Percentiles rank a stretch among this genome's conserved stretches.
phyloP scores from a whole-genome alignment of 2,797 vertebrate genomes.

The Scarus forsteni region DNA sequence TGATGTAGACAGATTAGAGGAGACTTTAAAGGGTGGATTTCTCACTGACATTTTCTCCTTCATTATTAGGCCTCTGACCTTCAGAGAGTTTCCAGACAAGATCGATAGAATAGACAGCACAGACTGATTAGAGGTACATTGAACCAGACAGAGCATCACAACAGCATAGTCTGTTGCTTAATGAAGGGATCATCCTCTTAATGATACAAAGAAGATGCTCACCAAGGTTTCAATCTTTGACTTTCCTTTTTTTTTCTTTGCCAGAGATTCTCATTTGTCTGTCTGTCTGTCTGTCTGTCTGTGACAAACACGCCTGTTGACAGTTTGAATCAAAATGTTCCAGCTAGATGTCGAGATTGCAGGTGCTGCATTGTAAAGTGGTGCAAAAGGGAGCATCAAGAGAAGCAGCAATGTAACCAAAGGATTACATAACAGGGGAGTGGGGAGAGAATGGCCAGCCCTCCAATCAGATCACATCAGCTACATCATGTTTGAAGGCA shows the following conservation, averaged over 20 bases:
- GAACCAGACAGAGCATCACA: constrained; percentile 26
- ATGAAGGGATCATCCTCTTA: constrained; percentile 2
- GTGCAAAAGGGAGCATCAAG: constrained; percentile 1
- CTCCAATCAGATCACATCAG: constrained; percentile 30
- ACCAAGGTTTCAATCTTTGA: background rate
- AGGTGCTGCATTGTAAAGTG: constrained; percentile 21
- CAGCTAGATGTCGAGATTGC: background rate
- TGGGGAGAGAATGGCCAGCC: constrained; percentile 14
- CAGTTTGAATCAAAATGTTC: background rate
- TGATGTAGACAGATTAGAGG: constrained; percentile 8
- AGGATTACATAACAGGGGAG: constrained; percentile 45
- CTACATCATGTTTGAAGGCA: constrained; percentile 21
- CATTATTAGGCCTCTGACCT: constrained; percentile 45
- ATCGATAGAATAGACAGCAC: constrained; percentile 59
- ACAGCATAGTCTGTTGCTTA: constrained; percentile 10
- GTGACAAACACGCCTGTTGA: background rate
- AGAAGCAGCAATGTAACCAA: constrained; percentile 24
- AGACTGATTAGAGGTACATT: constrained; percentile 30
- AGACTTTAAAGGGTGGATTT: constrained; percentile 39
- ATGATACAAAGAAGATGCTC: background rate
- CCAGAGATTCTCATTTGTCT: background rate
- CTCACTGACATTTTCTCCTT: constrained; percentile 49
- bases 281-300: background rate
- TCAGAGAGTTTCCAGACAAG: constrained; percentile 45
- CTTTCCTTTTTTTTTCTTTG: background rate